Evolutionary conservation across 1,140 invertebrate genomes (phyloP), one percentile per base, ranked within the genome.

Genomic region (Linepithema humile): DNA sequence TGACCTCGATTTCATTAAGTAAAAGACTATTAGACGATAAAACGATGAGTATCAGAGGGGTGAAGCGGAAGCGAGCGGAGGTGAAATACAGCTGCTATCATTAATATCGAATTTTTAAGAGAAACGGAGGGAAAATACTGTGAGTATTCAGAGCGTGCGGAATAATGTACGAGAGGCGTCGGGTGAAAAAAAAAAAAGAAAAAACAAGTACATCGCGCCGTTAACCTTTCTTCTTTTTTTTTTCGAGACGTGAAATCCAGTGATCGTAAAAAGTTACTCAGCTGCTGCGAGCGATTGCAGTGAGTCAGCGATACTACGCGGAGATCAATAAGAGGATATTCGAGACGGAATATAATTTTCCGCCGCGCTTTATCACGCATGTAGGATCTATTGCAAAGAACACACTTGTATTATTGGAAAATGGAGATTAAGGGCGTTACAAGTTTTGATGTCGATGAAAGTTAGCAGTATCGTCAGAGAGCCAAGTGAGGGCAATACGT

Each of bases 321-420:
- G 57, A 64, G 35, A 75, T 75, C 73, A 75, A 75, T 72, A 83
- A 60, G 48, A 17, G 7, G 7, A 10, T 35, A 72, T 72, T 55
- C 48, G 20, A 82, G 35, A 29, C 55, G 26, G 57, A 74, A 60
- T 83, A 64, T 74, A 82, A 83, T 74, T 74, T 64, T 75, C 29
- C 26, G 35, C 20, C 40, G 10, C n/a, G 23, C 69, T 75, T 72
- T 60, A 73, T 70, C 53, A 60, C 29, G 32, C 23, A 70, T 26
- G 35, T 57, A 69, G 38, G 26, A 72, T 78, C 57, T 65, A 59
- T 43, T 45, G 10, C n/a, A n/a, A 48, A 29, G n/a, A 62, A 26
- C 48, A 60, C 12, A 78, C 55, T 78, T n/a, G 40, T 32, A 48
- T 4, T 40, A 62, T 75, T 35, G 70, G 70, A 57, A 57, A 73